Conservation (phyloP, 2,113 vertebrate species). For the Calypte anna region DNA sequence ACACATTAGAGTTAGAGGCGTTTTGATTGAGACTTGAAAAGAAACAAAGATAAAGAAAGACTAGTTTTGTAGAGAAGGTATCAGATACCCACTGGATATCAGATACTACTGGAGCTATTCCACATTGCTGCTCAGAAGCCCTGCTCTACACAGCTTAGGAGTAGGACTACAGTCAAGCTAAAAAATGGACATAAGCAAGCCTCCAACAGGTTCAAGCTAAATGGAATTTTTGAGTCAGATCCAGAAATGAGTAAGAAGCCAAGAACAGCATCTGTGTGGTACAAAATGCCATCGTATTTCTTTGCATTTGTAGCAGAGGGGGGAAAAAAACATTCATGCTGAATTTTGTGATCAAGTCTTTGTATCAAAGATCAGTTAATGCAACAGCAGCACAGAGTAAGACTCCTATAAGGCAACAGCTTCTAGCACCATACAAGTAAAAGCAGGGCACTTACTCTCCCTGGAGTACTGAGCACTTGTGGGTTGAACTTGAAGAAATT, state of each 20-base stretch:
- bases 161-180: background rate
- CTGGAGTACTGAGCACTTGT: background rate
- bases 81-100: background rate
- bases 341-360: background rate
- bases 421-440: background rate
- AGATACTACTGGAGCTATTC: background rate
- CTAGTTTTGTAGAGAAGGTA: background rate
- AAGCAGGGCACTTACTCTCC: slow-evolving; percentile 41
- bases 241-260: slow-evolving; percentile 21
- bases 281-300: slow-evolving; percentile 12
- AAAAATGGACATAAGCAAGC: background rate
- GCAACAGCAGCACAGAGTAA: background rate
- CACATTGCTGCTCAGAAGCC: background rate
- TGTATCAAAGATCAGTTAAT: background rate
- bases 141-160: background rate
- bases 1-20: background rate
- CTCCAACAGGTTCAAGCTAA: background rate
- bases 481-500: background rate
- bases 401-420: background rate
- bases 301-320: background rate
- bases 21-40: slow-evolving; percentile 13
- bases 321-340: background rate
- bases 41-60: background rate
- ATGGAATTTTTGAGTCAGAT: slow-evolving; percentile 3
- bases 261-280: slow-evolving; percentile 12